Evolutionary conservation across 2,113 vertebrate species (phyloP), one percentile per base, ranked within the genome.

Genomic region (Quiscalus mexicanus): DNA sequence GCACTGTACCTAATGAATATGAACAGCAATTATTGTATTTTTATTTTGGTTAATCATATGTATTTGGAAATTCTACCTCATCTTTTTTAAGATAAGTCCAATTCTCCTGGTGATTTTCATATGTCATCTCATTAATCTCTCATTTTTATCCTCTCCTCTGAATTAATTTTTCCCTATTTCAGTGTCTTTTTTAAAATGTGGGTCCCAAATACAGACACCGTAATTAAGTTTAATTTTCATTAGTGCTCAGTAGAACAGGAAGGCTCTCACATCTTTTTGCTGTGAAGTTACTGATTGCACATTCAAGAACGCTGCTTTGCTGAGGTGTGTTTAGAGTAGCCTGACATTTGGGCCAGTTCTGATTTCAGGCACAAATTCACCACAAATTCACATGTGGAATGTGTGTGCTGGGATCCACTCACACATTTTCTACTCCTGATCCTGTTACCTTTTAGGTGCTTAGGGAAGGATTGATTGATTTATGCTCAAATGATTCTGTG

Each of bases 181-280:
- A 87, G 60, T 77, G 37, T 87, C 47, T 93, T 77, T 90, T 87
- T 70, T 7, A 11, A 84, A 84, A 83, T 59, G 45, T 23, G 12
- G 12, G 19, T 77, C 81, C 68, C 73, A 93, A 94, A 93, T 84
- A 58, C 87, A 90, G 94, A 28, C 64, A 78, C 60, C 4, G 8
- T 78, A 87, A 93, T 93, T 89, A 96, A 91, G 85, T 87, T 95
- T 89, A 77, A 93, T 94, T 96, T 96, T 94, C 77, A 84, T 95
- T 87, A 94, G 81, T 70, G 81, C 50, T 91, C 33, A 63, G 74
- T 67, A 78, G 78, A 93, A 87, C 92, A 96, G 82, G 90, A 93
- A 94, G 84, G 65, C 28, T 89, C 39, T 50, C 22, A 33, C 1
- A 5, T 81, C 18, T 69, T 76, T 94, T 68, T 91, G 58, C 60